phyloP scores from a whole-genome alignment of 1,140 invertebrate genomes.

The Tetragnatha versicolor region DNA sequence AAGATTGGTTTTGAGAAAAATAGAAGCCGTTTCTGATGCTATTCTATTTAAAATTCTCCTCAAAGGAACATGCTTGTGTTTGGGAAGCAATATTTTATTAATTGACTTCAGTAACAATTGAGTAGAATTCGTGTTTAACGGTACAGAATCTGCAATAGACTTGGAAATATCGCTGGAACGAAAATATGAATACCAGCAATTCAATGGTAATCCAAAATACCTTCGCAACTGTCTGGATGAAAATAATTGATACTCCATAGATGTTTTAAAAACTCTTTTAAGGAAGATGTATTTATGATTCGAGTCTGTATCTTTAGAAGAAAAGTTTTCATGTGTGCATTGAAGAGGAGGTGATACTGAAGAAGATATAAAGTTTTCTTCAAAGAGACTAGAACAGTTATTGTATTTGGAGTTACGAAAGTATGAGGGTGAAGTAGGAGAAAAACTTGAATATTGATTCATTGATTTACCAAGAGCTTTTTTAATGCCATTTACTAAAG shows the following conservation, averaged over 20 bases:
- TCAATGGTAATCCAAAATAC: background rate
- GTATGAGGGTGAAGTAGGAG: too few species aligned
- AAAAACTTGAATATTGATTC: too few species aligned
- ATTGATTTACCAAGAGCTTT: too few species aligned
- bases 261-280: background rate
- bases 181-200: background rate
- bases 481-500: background rate
- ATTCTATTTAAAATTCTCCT: background rate
- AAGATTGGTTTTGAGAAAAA: background rate
- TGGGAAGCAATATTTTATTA: background rate
- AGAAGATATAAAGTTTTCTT: too few species aligned
- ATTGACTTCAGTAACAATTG: background rate
- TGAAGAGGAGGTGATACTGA: background rate
- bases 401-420: too few species aligned
- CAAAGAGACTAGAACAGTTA: too few species aligned
- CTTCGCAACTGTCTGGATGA: background rate
- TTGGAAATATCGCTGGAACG: background rate
- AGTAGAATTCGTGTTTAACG: background rate
- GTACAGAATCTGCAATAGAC: background rate
- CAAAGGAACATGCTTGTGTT: background rate
- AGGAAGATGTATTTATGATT: background rate
- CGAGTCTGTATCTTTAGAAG: background rate
- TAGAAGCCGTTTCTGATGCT: background rate
- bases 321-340: background rate
- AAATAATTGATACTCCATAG: background rate